A percentile compares a stretch with the other conserved stretches of the same genome.
These are phyloP conservation scores for Elephas maximus DNA, from an alignment of 2,113 vertebrate genomes.

Conservation along the genomic window DNA sequence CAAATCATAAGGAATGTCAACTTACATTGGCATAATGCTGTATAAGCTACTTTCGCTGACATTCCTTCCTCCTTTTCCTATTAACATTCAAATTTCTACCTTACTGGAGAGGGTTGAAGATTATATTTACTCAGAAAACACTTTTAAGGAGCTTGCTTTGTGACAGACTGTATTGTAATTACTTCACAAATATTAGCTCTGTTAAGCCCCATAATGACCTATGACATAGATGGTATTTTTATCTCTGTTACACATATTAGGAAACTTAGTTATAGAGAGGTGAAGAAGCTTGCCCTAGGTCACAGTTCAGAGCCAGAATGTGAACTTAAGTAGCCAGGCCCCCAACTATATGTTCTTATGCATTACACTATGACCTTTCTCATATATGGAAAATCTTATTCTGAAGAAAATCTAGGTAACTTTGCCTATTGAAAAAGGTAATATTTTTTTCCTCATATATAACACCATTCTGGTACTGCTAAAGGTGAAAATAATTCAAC, in stretches of 20 bases:
- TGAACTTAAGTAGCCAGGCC: neutral
- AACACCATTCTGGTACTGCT: neutral
- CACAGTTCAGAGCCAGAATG: neutral
- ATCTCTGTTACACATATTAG: neutral
- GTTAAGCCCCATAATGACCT: neutral
- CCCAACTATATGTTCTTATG: neutral
- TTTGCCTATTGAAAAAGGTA: slow-evolving; percentile 17
- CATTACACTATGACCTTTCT: neutral
- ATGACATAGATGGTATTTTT: neutral
- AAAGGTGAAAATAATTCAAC: slow-evolving; percentile 51
- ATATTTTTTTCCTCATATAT: neutral
- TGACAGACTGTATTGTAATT: neutral
- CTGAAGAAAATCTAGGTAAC: neutral
- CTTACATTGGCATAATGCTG: neutral
- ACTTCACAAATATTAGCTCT: slow-evolving; percentile 21
- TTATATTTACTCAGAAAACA: slow-evolving; percentile 39
- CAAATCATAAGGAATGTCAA: slow-evolving; percentile 15
- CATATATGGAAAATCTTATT: neutral
- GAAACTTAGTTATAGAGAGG: neutral
- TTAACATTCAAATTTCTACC: neutral
- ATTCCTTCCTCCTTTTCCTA: neutral
- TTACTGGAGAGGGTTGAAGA: neutral
- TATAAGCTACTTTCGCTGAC: neutral
- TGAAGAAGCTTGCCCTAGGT: neutral
- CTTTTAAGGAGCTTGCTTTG: neutral